Evolutionary conservation across 23 tunicate species (phyloP).

Genomic region (Ciona savignyi): DNA sequence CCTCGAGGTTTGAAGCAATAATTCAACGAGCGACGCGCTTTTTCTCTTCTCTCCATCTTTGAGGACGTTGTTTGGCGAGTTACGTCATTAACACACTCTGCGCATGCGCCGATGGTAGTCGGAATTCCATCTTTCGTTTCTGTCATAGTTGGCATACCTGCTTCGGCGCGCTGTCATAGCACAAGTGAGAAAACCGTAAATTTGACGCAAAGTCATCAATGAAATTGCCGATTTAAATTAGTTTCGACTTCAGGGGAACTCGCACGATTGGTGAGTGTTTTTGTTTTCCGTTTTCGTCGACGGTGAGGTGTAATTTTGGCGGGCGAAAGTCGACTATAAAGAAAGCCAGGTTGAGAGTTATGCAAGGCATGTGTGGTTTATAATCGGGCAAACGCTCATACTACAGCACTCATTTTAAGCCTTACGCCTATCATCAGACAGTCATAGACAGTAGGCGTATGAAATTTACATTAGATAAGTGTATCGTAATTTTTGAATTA

Average conservation of each 20-base stretch:
- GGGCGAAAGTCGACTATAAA: slow-evolving; percentile 3
- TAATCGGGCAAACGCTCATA: slow-evolving; percentile 4
- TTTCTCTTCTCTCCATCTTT: slow-evolving; percentile 24
- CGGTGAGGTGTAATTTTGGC: slow-evolving; percentile 5
- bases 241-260: slow-evolving; percentile 5
- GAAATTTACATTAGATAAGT: neutral
- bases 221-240: slow-evolving; percentile 13
- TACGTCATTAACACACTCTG: slow-evolving; percentile 72
- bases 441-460: neutral
- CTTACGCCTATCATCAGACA: neutral
- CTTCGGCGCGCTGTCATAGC: slow-evolving; percentile 2
- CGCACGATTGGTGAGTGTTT: slow-evolving; percentile 22
- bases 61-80: slow-evolving; percentile 33
- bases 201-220: slow-evolving; percentile 19
- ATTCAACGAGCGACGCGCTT: slow-evolving; percentile 13
- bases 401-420: slow-evolving; percentile 14
- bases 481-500: too few species aligned
- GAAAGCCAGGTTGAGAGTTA: slow-evolving; percentile 46
- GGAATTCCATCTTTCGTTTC: slow-evolving; percentile 67
- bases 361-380: slow-evolving; percentile 86
- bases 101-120: slow-evolving; percentile 89
- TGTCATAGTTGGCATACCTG: slow-evolving; percentile 91
- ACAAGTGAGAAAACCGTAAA: slow-evolving; percentile 15
- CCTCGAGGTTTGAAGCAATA: slow-evolving; percentile 30
- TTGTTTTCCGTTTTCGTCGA: slow-evolving; percentile 7